Conservation (phyloP, 2,888 invertebrate genomes). For the Pasiphila rectangulata region DNA sequence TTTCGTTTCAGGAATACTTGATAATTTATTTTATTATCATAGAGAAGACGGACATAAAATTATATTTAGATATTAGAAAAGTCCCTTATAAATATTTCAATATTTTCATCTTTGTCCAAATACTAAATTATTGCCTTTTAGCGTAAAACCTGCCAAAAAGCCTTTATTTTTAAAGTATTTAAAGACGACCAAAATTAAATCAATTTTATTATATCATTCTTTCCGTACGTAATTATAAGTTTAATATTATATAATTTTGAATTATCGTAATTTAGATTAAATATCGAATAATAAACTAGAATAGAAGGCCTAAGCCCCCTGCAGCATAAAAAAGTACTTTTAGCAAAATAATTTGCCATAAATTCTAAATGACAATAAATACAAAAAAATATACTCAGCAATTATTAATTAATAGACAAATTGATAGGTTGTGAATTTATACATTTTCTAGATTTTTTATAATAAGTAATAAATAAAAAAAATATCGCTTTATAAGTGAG, state of each 20-base stretch:
- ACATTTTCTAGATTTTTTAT: conserved; percentile 79
- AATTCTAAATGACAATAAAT: conserved; percentile 40
- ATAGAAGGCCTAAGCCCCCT: conserved; percentile 59
- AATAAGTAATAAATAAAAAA: conserved; percentile 52
- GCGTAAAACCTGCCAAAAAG: conserved; percentile 33
- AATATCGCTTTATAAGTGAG: conserved; percentile 45
- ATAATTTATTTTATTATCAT: neutral
- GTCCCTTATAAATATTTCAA: conserved; percentile 2
- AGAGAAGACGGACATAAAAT: neutral
- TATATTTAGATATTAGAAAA: neutral
- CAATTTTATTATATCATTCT: conserved; percentile 20
- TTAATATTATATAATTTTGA: conserved; percentile 19
- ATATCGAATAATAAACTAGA: conserved; percentile 22
- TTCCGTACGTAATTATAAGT: conserved; percentile 8
- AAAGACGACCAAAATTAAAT: conserved; percentile 29
- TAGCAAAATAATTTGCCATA: conserved; percentile 43
- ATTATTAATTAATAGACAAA: conserved; percentile 65
- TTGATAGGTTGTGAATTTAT: conserved; percentile 80
- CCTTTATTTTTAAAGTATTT: conserved; percentile 29
- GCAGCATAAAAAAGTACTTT: conserved; percentile 31
- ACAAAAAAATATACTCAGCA: conserved; percentile 37
- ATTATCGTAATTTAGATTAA: conserved; percentile 21
- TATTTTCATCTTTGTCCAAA: conserved; percentile 25
- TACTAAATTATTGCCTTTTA: conserved; percentile 30
- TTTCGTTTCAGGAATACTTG: too few relatives aligned